Evolutionary conservation across 2,113 vertebrate genomes (phyloP), one percentile per base, ranked within the genome.

Genomic region (Saccopteryx bilineata): DNA sequence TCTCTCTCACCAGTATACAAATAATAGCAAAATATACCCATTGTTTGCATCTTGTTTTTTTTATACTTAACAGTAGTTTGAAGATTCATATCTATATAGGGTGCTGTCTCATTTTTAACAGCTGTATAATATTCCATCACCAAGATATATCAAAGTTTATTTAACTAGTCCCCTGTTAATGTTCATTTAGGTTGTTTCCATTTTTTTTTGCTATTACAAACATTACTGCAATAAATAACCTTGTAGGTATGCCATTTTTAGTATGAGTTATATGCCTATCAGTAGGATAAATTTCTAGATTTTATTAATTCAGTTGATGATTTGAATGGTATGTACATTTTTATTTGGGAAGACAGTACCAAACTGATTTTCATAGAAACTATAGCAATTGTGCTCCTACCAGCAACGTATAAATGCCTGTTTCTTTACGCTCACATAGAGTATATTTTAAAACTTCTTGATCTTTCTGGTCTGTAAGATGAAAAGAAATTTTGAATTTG

Each of bases 391-490:
- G 69, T 78, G 50, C 52, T 93, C 63, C 60, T 54, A 61, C 13
- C 33, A 75, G 60, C 83, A 94, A 9, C 65, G 28, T 81, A 52
- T 82, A 66, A 86, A 66, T 94, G 80, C n/a, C 50, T 88, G 1
- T 96, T 88, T 92, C 66, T 89, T 86, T 87, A 79, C 1, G 87
- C 68, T 63, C n/a, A 66, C 19, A 33, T 68, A 83, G 11, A 54
- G 7, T 87, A 2, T 94, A 63, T 94, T 96, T 95, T 90, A 79
- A 92, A 95, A 92, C 33, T 48, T 81, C 72, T 52, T 90, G n/a
- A 85, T 95, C n/a, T 94, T 95, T 92, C 6, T 31, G 23, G 13
- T 94, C 56, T 94, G 5, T 90, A 46, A 79, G 75, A 92, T 93
- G 72, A 81, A 81, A 93, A 87, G 79, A 52, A 93, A 63, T 5